Conservation (phyloP, 2,797 vertebrate genomes). For the Crenuchus spilurus region DNA sequence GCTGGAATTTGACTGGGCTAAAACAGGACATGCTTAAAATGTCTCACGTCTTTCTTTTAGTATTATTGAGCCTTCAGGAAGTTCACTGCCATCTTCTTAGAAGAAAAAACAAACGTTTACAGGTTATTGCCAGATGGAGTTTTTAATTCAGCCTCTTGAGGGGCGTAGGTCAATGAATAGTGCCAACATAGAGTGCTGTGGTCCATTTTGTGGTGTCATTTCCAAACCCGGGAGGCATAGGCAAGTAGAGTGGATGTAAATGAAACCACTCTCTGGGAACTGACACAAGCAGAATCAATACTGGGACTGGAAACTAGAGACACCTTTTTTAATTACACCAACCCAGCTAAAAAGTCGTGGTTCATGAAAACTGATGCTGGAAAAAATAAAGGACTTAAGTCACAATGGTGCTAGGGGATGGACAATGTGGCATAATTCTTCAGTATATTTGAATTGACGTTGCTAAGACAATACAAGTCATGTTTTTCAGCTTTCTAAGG, state of each 20-base stretch:
- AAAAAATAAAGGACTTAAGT: too few relatives aligned
- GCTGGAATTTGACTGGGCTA: neutral
- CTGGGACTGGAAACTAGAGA: slow-evolving; percentile 8
- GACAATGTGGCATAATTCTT: too few relatives aligned
- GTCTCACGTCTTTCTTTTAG: neutral
- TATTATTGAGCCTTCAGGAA: neutral
- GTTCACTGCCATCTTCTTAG: too few relatives aligned
- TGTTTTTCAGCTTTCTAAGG: too few relatives aligned
- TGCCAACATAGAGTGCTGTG: slow-evolving; percentile 10
- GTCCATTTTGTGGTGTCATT: slow-evolving; percentile 23
- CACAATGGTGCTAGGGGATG: too few relatives aligned
- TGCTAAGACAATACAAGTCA: too few relatives aligned
- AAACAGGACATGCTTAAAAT: neutral
- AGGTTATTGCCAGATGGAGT: neutral
- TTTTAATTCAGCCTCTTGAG: slow-evolving; percentile 16
- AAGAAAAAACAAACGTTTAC: neutral
- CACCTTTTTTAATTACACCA: neutral
- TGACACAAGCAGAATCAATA: slow-evolving; percentile 28
- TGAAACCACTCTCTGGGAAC: slow-evolving; percentile 23
- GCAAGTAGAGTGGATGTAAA: slow-evolving; percentile 14
- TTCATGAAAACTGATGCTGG: neutral
- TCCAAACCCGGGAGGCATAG: slow-evolving; percentile 6
- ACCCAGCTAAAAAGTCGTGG: neutral
- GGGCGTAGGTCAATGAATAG: slow-evolving; percentile 29
- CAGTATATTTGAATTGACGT: too few relatives aligned